Evolutionary conservation across 2,797 vertebrate species (phyloP).

Genomic region (Accipiter badius): DNA sequence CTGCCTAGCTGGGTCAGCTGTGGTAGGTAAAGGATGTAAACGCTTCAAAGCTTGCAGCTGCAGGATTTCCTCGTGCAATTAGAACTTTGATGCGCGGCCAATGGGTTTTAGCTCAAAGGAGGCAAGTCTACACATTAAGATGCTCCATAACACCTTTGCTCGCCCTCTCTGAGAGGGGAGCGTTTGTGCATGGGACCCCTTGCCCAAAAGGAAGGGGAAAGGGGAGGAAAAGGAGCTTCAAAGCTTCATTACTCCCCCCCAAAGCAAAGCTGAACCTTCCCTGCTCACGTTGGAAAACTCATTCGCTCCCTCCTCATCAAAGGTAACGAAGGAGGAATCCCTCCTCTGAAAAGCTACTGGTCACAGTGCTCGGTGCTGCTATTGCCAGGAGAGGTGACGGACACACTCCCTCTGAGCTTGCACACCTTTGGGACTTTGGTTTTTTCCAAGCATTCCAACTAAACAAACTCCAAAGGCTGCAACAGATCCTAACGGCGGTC

Average conservation of each 20-base stretch:
- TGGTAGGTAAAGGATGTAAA: neutral
- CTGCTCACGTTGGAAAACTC: neutral
- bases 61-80: neutral
- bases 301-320: neutral
- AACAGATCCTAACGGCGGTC: fast-evolving
- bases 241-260: too few relatives aligned
- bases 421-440: fast-evolving
- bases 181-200: neutral
- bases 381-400: fast-evolving
- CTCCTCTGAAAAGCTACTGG: neutral
- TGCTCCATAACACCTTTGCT: neutral
- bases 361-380: fast-evolving
- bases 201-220: neutral
- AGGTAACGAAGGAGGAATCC: neutral
- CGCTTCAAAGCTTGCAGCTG: fast-evolving
- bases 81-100: fast-evolving
- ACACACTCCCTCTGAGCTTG: fast-evolving
- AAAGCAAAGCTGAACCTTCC: neutral
- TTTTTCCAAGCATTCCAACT: neutral
- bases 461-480: neutral
- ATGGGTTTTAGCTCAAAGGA: neutral
- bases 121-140: fast-evolving
- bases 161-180: neutral
- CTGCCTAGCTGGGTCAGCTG: neutral
- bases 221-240: neutral